Conservation (phyloP, 2,888 invertebrate genomes). For the Oscheius sp. region DNA sequence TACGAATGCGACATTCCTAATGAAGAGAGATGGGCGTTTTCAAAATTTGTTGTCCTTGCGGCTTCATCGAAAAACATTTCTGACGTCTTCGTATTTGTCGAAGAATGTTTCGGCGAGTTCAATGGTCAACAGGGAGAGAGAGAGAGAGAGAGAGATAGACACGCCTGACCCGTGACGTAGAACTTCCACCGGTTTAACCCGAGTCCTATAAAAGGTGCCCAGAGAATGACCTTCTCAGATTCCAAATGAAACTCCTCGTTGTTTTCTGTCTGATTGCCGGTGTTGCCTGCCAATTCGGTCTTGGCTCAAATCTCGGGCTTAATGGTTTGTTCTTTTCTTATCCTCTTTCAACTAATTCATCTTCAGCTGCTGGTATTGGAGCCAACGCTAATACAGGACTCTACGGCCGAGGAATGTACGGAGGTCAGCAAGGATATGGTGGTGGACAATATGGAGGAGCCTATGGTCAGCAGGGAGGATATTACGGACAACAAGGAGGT, state of each 20-base stretch:
- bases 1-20: background rate
- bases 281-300: conserved; percentile 7
- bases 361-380: background rate
- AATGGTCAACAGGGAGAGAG: too few species aligned
- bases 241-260: conserved; percentile 6
- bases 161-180: conserved; percentile 16
- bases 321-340: background rate
- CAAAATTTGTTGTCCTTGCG: too few species aligned
- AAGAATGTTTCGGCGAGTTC: too few species aligned
- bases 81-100: too few species aligned
- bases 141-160: background rate
- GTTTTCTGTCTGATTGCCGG: conserved; percentile 10
- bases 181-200: background rate
- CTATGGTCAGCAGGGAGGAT: conserved; percentile 1
- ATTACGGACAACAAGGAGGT: conserved; percentile 4
- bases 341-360: background rate
- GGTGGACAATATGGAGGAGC: conserved; percentile 5
- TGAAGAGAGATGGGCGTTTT: background rate
- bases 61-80: background rate
- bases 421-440: conserved; percentile 5
- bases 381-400: background rate
- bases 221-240: background rate
- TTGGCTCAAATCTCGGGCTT: conserved; percentile 4
- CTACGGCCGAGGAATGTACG: background rate
- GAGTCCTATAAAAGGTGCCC: background rate